These are phyloP conservation scores for Polydrusus tereticollis DNA, from an alignment of 2,888 invertebrate species.

Conservation along the genomic window DNA sequence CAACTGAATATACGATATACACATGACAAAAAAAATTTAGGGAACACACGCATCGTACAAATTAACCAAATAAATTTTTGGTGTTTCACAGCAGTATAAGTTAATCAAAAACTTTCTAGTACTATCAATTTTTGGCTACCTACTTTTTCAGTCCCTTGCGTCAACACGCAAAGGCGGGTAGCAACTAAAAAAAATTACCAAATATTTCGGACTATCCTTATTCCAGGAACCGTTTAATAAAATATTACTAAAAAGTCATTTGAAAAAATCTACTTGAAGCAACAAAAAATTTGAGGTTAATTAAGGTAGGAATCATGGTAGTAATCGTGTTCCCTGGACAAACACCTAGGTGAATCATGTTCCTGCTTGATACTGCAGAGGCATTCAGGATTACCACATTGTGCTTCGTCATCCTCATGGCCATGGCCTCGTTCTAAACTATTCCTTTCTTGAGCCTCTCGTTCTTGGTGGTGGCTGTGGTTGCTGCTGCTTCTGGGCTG, in stretches of 20 bases:
- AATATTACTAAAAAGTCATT: not conserved
- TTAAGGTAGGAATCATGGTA: constrained; percentile 40
- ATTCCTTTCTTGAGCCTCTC: not conserved
- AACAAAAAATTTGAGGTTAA: constrained; percentile 11
- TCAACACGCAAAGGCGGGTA: constrained; percentile 1
- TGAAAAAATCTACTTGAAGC: not conserved
- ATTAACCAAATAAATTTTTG: not conserved
- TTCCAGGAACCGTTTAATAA: not conserved
- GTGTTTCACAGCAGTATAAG: not conserved
- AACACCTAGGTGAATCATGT: constrained; percentile 31
- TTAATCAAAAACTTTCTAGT: not conserved
- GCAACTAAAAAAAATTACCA: not conserved
- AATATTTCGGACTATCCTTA: not conserved
- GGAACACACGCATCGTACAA: not conserved
- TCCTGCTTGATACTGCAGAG: constrained; percentile 49
- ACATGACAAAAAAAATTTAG: not conserved
- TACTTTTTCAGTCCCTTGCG: not conserved
- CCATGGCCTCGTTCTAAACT: constrained; percentile 6
- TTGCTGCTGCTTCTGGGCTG: constrained; percentile 20
- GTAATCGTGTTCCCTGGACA: constrained; percentile 37
- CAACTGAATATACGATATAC: constrained; percentile 4
- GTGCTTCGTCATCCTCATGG: constrained; percentile 33
- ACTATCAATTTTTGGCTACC: constrained; percentile 5
- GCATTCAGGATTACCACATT: constrained; percentile 51
- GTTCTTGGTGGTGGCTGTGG: constrained; percentile 6